Evolutionary conservation across 1,140 invertebrate species (phyloP), one percentile per base, ranked within the genome.

Genomic region (Drosophila parabipectinata): DNA sequence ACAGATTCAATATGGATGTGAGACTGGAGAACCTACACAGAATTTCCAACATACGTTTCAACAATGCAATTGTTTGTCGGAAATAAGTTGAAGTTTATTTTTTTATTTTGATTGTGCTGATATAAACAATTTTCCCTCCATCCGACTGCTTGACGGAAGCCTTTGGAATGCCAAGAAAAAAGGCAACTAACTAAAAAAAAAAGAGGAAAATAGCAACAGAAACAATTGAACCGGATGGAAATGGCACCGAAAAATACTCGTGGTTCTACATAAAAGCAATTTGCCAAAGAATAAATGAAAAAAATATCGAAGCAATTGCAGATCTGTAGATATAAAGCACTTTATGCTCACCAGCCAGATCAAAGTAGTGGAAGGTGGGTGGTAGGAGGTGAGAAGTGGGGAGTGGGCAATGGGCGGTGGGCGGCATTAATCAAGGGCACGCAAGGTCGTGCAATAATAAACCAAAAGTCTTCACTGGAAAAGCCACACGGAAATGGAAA

Each of bases 31-130:
- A 63, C 15, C 62, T 53, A 28, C 21, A 34, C 21, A 54, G 15
- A 39, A 12, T 56, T 39, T 28, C 9, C 12, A 14, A 15, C 32
- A 6, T 54, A 26, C 39, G 57, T 64, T 72, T 61, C 52, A 77
- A 26, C 67, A 84, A 66, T 84, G 80, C 80, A 85, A 87, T 82
- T 82, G 78, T 79, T 85, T 87, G 78, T 56, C 73, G 52, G 44
- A 79, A 76, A 72, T 62, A 57, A 67, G 72, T 83, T 83, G 68
- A 83, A 87, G 84, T 87, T 83, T 74, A 76, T 88, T 83, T 87
- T 83, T 87, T 83, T 74, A 83, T 87, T 88, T 77, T 59, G 69
- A 81, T 81, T 71, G 60, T 28, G 69, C 50, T 50, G 75, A 79
- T 88, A 87, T 87, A 87, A 88, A 87, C 83, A 87, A 83, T 88